Evolutionary conservation across 1,140 invertebrate species (phyloP), one percentile per base, ranked within the genome.

Genomic region (Paralvinella palmiformis): DNA sequence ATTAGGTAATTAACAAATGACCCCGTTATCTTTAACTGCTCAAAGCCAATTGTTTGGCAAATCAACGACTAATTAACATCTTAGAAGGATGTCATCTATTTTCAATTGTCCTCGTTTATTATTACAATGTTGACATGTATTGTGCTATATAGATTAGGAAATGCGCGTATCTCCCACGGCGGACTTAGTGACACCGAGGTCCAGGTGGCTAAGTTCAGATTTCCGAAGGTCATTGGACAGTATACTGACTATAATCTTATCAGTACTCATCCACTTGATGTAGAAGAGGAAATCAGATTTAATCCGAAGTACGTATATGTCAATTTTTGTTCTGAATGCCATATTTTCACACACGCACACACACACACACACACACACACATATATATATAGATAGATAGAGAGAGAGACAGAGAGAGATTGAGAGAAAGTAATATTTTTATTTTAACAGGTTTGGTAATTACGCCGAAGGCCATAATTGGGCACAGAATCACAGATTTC

Each of bases 151-250:
- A 80, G 79, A 59, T 65, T 75, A 27, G 80, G 78, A 1, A 81
- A 81, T 70, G 79, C 78, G 0, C 62, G 80, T 24, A 74, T 81
- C 15, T 74, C 76, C 24, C 78, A 79, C 69, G 80, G 75, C 2
- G 79, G 77, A 5, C 69, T 81, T 22, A 81, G 77, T 70, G 80
- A 81, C 59, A 81, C 80, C 27, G 80, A 81, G 61, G 55, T 81
- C 15, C 80, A 81, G 66, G 61, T 81, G 62, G 80, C 72, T 2
- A 73, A 69, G 59, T 81, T 81, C 69, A 53, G 71, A 53, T 77
- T 81, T 53, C 79, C 79, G 32, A 48, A 69, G 22, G 64, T 77
- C 67, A 57, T 57, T 1, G 37, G 67, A 10, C n/a, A 37, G 27
- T 63, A 53, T 20, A n/a, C 24, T 31, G n/a, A 17, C 31, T 31